Evolutionary conservation across 2,113 vertebrate genomes (phyloP), one percentile per base, ranked within the genome.

Genomic region (Paramisgurnus dabryanus): DNA sequence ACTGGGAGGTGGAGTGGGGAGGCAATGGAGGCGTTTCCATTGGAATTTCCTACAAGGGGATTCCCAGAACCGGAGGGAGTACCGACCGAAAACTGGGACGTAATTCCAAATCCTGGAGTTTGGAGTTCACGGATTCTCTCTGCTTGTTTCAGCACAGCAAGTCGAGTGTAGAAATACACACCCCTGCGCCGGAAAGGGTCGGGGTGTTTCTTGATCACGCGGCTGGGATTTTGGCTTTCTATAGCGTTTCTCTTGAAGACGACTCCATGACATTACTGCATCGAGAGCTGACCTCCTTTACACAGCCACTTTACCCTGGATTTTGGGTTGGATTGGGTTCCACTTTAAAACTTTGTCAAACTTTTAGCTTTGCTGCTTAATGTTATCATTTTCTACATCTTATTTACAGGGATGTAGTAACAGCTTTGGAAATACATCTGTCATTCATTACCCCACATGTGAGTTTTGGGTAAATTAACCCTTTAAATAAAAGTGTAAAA

Each of bases 91-190:
- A 92, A 76, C 92, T 95, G 50, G 94, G 86, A 0, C 91, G 93
- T 63, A 96, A 95, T 67, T 82, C 89, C 66, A 93, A 91, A 80
- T 96, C 94, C 39, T 95, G 94, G 94, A 93, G 92, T 67, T 85
- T 94, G 64, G 90, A 94, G 63, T 91, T 90, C 88, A 91, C 91
- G 0, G 75, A 87, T 12, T 91, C 92, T 0, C 64, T 22, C 2
- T 94, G 95, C 72, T 92, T 87, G 0, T 95, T 93, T 64, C 91
- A 93, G 90, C 93, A 95, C 87, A 91, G 92, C 2, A 93, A 93
- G 80, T 86, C 87, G 12, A 92, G 92, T 41, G 87, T 86, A 0
- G 67, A 67, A 0, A 66, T 95, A 22, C 80, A 83, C 4, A 80
- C 79, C 0, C 69, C 72, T 1, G 81, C 86, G 43, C 86, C 90